Evolutionary conservation across 2,888 invertebrate species (phyloP).

Genomic region (Ophion costatus): DNA sequence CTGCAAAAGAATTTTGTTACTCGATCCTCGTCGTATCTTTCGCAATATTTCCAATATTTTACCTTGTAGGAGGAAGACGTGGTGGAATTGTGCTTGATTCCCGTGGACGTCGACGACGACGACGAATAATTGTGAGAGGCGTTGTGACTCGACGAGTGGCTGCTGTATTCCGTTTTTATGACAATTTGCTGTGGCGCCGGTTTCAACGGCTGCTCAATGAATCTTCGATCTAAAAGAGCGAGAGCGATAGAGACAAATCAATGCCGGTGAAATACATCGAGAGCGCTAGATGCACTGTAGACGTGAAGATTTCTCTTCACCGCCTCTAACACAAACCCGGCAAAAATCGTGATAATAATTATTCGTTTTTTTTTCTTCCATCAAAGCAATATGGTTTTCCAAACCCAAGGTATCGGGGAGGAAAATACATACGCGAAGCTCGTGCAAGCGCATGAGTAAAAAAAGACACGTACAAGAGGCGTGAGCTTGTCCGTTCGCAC

Average conservation of each 20-base stretch:
- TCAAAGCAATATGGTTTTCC: constrained; percentile 51
- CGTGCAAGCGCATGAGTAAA: constrained; percentile 53
- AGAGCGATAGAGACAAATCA: background rate
- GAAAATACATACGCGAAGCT: constrained; percentile 44
- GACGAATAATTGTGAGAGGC: constrained; percentile 69
- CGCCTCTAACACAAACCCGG: constrained; percentile 5
- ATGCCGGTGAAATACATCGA: background rate
- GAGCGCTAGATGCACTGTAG: background rate
- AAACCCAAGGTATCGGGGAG: constrained; percentile 24
- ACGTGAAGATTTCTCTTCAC: background rate
- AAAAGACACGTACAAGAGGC: constrained; percentile 43
- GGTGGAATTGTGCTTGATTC: constrained; percentile 69
- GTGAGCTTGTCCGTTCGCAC: constrained; percentile 55
- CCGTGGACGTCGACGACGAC: constrained; percentile 61
- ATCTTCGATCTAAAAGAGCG: constrained; percentile 88
- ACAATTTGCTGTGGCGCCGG: constrained; percentile 91
- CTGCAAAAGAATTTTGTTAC: constrained; percentile 53
- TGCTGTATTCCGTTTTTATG: constrained; percentile 85
- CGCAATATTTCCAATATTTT: background rate
- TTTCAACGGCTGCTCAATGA: constrained; percentile 93
- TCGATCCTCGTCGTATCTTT: background rate
- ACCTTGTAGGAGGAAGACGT: constrained; percentile 74
- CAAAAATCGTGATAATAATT: constrained; percentile 3
- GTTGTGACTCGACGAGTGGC: constrained; percentile 83
- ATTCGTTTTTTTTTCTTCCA: constrained; percentile 33